phyloP scores from a whole-genome alignment of 2,797 vertebrate genomes.

The Coregonus suidteri region DNA sequence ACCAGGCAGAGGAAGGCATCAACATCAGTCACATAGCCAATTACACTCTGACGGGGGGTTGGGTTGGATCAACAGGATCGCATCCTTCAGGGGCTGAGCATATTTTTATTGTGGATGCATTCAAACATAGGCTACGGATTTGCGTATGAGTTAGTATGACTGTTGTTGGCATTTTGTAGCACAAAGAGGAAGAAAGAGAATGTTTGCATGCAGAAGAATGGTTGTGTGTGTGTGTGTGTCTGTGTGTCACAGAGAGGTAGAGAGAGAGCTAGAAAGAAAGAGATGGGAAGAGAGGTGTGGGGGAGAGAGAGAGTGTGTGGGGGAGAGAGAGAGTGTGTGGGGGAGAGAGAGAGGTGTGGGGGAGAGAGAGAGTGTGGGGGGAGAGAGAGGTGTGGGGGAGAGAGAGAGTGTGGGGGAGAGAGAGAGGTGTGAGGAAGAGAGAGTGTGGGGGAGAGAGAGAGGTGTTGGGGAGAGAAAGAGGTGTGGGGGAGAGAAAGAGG shows the following conservation, averaged over 20 bases:
- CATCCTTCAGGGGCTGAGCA: not conserved
- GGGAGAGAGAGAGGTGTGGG: not conserved
- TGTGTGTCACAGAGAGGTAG: not conserved
- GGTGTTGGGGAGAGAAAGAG: not conserved
- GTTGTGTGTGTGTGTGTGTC: not conserved
- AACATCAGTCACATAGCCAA: slow-evolving; percentile 17
- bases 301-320: not conserved
- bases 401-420: not conserved
- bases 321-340: not conserved
- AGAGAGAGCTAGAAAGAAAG: not conserved
- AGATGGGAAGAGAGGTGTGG: not conserved
- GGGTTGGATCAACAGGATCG: slow-evolving; percentile 17
- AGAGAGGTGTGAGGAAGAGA: not conserved
- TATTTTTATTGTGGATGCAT: not conserved
- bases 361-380: not conserved
- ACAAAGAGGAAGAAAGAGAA: too few relatives aligned
- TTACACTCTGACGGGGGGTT: slow-evolving; percentile 30
- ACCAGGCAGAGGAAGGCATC: slow-evolving; percentile 12
- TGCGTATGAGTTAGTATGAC: not conserved
- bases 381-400: not conserved
- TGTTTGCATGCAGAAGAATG: not conserved
- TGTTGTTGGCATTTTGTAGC: too few relatives aligned
- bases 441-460: not conserved
- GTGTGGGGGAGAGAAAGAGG: not conserved
- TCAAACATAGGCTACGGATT: not conserved